A percentile compares a stretch with the other conserved stretches of the same genome.
Evolutionary conservation across 30 jellyfish, hydroid and myxozoan species (phyloP).

Genomic region (Aurelia coerulea): DNA sequence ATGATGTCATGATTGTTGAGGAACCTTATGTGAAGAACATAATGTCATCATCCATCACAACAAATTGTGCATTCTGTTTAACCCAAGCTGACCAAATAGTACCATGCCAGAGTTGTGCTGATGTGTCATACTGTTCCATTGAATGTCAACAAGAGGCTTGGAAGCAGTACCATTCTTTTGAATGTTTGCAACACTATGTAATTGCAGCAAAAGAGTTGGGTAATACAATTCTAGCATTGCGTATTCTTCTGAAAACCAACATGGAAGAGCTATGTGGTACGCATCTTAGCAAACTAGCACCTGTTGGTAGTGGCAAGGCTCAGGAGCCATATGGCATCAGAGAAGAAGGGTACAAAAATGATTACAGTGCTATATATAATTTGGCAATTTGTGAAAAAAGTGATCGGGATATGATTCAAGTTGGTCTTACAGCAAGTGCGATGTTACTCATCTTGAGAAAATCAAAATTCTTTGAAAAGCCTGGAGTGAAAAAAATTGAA

Average conservation of each 20-base stretch:
- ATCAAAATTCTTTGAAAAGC: slow-evolving; percentile 19
- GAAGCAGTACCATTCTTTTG: slow-evolving; percentile 74
- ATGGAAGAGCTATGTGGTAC: background rate
- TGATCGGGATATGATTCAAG: slow-evolving; percentile 55
- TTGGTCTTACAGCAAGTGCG: slow-evolving; percentile 58
- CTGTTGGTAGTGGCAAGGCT: background rate
- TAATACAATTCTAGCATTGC: slow-evolving; percentile 71
- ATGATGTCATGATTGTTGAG: slow-evolving; percentile 68
- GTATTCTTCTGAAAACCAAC: slow-evolving; percentile 56
- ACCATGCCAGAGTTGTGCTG: slow-evolving; percentile 73
- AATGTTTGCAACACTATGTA: slow-evolving; percentile 47
- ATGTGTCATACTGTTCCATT: slow-evolving; percentile 68
- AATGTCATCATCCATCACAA: slow-evolving; percentile 2
- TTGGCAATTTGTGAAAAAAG: slow-evolving; percentile 22
- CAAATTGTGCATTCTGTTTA: slow-evolving; percentile 82
- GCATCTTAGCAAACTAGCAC: slow-evolving; percentile 3
- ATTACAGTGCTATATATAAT: slow-evolving; percentile 57
- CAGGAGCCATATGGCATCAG: slow-evolving; percentile 37
- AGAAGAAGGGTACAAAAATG: slow-evolving; percentile 19
- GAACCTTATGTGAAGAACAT: slow-evolving; percentile 86
- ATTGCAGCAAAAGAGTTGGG: slow-evolving; percentile 69
- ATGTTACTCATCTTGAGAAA: slow-evolving; percentile 28
- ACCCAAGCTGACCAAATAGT: slow-evolving; percentile 11
- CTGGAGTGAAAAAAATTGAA: background rate
- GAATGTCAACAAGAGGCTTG: slow-evolving; percentile 63